These are phyloP conservation scores for Drosophila nannoptera DNA, from an alignment of 1,140 invertebrate genomes.

Conservation along the genomic window DNA sequence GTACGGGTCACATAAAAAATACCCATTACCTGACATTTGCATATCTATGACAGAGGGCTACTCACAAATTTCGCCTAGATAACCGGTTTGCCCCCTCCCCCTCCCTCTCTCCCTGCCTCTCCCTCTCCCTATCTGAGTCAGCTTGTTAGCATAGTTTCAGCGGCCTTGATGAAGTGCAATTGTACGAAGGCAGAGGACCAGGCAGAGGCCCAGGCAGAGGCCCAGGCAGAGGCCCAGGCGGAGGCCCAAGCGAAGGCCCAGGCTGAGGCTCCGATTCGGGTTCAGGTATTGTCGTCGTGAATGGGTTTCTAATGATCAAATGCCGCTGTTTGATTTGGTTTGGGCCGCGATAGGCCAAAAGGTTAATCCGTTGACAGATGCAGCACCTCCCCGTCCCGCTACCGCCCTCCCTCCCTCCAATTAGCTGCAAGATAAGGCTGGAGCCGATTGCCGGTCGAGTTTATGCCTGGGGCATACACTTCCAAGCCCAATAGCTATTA, in stretches of 20 bases:
- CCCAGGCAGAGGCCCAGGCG: too few species aligned
- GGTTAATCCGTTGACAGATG: slow-evolving; percentile 40
- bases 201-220: too few species aligned
- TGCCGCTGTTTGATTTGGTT: slow-evolving; percentile 43
- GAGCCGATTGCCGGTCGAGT: too few species aligned
- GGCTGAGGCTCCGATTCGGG: too few species aligned
- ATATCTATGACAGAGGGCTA: slow-evolving; percentile 39
- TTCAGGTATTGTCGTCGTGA: neutral
- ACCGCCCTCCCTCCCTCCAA: too few species aligned
- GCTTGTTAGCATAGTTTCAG: slow-evolving; percentile 44
- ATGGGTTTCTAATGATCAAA: slow-evolving; percentile 41
- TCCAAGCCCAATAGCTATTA: slow-evolving; percentile 36
- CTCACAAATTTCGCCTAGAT: slow-evolving; percentile 43
- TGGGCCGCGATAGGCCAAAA: slow-evolving; percentile 25
- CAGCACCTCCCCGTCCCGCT: neutral
- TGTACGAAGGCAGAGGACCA: neutral
- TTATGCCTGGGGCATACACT: slow-evolving; percentile 27
- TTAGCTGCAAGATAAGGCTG: too few species aligned
- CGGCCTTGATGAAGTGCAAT: slow-evolving; percentile 36
- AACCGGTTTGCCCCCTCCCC: slow-evolving; percentile 44
- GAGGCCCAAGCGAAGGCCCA: too few species aligned
- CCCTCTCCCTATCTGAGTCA: too few species aligned
- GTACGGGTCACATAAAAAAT: slow-evolving; percentile 37
- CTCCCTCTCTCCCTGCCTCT: neutral
- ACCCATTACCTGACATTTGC: slow-evolving; percentile 45